These are phyloP conservation scores for Hermaeophaga mercurialis DNA, from an alignment of 2,888 invertebrate genomes.

Conservation along the genomic window DNA sequence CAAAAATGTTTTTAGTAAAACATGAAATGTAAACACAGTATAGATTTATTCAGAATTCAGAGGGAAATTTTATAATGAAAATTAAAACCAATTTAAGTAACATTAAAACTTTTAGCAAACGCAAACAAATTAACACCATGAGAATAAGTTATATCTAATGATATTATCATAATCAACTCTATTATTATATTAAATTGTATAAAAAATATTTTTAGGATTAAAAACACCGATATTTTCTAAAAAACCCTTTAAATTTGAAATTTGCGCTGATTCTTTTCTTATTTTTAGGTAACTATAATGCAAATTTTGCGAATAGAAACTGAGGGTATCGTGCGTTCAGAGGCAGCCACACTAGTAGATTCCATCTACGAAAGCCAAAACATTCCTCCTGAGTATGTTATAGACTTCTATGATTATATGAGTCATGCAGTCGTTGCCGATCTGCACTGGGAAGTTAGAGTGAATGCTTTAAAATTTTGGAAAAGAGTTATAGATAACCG, in stretches of 20 bases:
- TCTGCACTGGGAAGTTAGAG: conserved; percentile 83
- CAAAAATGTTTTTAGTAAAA: background rate
- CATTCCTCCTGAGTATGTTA: conserved; percentile 60
- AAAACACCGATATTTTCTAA: too few relatives aligned
- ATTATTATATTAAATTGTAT: too few relatives aligned
- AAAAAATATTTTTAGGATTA: too few relatives aligned
- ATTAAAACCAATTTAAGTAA: too few relatives aligned
- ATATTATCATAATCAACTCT: too few relatives aligned
- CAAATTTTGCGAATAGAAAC: conserved; percentile 67
- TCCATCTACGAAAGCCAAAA: conserved; percentile 70
- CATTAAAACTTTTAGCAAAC: too few relatives aligned
- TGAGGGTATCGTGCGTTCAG: conserved; percentile 78
- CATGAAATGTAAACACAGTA: too few relatives aligned
- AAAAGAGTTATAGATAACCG: conserved; percentile 67
- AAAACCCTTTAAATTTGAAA: too few relatives aligned
- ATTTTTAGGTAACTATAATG: conserved; percentile 60
- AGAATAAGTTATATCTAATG: too few relatives aligned
- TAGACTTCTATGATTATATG: conserved; percentile 68
- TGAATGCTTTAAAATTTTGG: conserved; percentile 76
- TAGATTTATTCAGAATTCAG: too few relatives aligned
- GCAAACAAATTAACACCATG: too few relatives aligned
- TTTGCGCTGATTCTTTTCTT: conserved; percentile 2
- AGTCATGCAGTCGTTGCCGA: conserved; percentile 70
- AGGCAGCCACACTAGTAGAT: conserved; percentile 70
- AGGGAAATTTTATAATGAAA: too few relatives aligned